Base-by-base conservation (phyloP, 2,888 invertebrate genomes). In the Callimorpha dominula region DNA sequence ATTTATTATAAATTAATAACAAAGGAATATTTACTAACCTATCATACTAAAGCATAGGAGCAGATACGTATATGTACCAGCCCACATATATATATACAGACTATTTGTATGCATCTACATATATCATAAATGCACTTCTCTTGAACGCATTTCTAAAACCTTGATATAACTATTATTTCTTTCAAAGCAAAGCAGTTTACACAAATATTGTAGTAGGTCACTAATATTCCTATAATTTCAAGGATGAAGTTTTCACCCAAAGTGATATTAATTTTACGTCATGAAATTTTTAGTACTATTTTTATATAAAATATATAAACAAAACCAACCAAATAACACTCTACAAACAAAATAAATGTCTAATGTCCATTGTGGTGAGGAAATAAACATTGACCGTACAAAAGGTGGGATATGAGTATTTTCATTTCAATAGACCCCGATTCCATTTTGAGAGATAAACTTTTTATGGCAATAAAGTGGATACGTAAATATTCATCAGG, bases 351-450 rank as follows among this genome's bases (percentile, higher is more conserved):
- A 80, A 80, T 78, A 75, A 70, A 76, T 78, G 73, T 80, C 73
- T 80, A 80, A 77, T 73, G 70, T 71, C 81, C 68, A 76, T 83
- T 83, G 79, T 83, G 70, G 64, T 68, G 71, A 73, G 52, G 43
- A 73, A 73, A 73, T 70, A 70, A 66, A 73, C 62, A 67, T 57
- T 64, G 70, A 70, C 63, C 70, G 65, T 79, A 83, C 83, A 85
- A 81, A 78, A 80, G 77, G 73, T 69, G 71, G 75, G 78, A 74
- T 79, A 78, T 74, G 67, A 77, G 72, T 71, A 70, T 80, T 81
- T 81, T 76, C 75, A 78, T 80, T 84, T 80, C 70, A 80, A 79
- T 84, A 68, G 75, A 70, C 66, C 68, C 69, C 71, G 50, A 74
- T 74, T 79, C 70, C 65, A 76, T 78, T 81, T 57, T 68, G 68